Evolutionary conservation across 2,113 vertebrate genomes (phyloP).

Genomic region (Morone chrysops): DNA sequence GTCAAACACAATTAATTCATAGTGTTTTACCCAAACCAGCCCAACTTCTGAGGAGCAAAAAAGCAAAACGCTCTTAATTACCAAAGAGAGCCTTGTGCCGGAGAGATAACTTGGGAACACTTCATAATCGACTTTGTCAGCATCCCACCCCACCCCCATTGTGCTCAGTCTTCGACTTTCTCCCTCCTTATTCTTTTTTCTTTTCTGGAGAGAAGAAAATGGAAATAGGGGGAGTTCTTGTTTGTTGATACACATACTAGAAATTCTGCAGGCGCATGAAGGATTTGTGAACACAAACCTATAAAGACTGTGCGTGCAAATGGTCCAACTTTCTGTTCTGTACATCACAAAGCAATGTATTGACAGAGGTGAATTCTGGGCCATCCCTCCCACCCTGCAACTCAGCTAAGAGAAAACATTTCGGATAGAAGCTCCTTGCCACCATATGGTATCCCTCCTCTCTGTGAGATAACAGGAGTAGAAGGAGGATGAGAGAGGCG

Average conservation of each 20-base stretch:
- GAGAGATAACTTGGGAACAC: constrained; percentile 76
- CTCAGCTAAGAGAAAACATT: constrained; percentile 55
- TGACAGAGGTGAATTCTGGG: constrained; percentile 62
- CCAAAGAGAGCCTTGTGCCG: constrained; percentile 70
- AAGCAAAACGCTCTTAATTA: constrained; percentile 77
- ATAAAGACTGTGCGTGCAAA: constrained; percentile 22
- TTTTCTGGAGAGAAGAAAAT: constrained; percentile 16
- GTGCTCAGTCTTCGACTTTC: constrained; percentile 41
- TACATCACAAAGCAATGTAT: constrained; percentile 43
- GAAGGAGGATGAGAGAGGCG: constrained; percentile 61
- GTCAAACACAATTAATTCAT: constrained; percentile 78
- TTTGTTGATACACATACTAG: constrained; percentile 38
- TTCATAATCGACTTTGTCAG: constrained; percentile 76
- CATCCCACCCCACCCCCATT: constrained; percentile 45
- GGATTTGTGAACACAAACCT: constrained; percentile 57
- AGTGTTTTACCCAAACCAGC: constrained; percentile 49
- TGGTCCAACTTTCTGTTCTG: constrained; percentile 35
- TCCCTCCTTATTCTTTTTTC: constrained; percentile 11
- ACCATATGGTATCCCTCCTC: constrained; percentile 60
- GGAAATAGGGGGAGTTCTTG: constrained; percentile 40
- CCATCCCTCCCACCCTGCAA: constrained; percentile 58
- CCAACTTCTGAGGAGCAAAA: constrained; percentile 64
- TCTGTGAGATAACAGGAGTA: constrained; percentile 61
- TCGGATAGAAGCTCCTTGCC: constrained; percentile 44
- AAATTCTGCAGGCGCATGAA: constrained; percentile 36